Evolutionary conservation across 2,797 vertebrate species (phyloP), one percentile per base, ranked within the genome.

Genomic region (Tolypeutes matacus): DNA sequence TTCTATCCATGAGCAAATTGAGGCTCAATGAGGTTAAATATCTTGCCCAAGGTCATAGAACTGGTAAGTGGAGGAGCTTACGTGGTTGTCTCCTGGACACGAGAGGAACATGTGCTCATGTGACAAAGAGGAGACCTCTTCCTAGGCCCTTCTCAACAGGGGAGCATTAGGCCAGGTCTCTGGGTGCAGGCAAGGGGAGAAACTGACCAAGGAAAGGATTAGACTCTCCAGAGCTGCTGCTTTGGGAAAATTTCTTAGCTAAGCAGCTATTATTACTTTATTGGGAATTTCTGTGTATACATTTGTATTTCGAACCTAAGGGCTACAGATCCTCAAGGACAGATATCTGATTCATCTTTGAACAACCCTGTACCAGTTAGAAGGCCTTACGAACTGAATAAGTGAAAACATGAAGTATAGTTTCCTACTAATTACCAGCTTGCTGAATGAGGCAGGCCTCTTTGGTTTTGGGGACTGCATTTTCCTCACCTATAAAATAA

Each of bases 401-500:
- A 78, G 12, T 77, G 58, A 56, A 36, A 51, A 81, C 53, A 42
- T 27, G 18, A 82, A 27, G 14, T 64, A 0, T 20, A 51, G 36
- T 34, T n/a, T 82, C 39, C 77, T 39, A 27, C 51, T 65, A 0
- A 27, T 49, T 69, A n/a, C n/a, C 23, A 51, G 25, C 86, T 53
- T 42, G 25, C 78, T 34, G 62, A 70, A n/a, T 18, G 5, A 85
- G 18, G 49, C 49, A 67, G 23, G 23, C 4, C 60, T 6, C 88
- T 81, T 46, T 81, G 88, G 77, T 69, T 86, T 70, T 34, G 29
- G 39, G 7, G 8, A 3, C 36, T 49, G 1, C 42, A 6, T 73
- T 84, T 93, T 76, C 62, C 56, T 90, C 72, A 58, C 25, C 80
- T 78, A 12, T 72, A 36, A 73, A 81, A 53, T 77, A 69, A 34